Evolutionary conservation across 2,888 invertebrate species (phyloP), one percentile per base, ranked within the genome.

Genomic region (Bellardia pandia): DNA sequence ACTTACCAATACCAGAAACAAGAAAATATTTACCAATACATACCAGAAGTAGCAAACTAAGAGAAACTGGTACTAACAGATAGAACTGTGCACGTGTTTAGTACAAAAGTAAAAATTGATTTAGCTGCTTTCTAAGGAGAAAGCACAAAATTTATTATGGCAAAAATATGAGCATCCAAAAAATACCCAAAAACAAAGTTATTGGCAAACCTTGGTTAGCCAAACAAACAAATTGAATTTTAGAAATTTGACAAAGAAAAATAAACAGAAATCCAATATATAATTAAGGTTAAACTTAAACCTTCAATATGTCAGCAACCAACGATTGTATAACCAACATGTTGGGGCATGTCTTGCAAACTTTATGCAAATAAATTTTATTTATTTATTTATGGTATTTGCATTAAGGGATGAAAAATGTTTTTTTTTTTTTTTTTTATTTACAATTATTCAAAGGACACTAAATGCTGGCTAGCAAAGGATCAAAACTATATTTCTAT

Each of bases 71-170:
- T n/a, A n/a, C n/a, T n/a, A n/a, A n/a, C n/a, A n/a, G n/a, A n/a
- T n/a, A n/a, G n/a, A n/a, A n/a, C n/a, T n/a, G n/a, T n/a, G n/a
- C n/a, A n/a, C n/a, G n/a, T n/a, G n/a, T n/a, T n/a, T n/a, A n/a
- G n/a, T n/a, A 37, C 6, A 33, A 3, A 72, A 56, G 11, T 14
- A 16, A 53, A 78, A 62, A 76, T 76, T 82, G 30, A 64, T 76
- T 62, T 56, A 37, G 23, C 72, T 64, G 8, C 16, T 72, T 62
- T 62, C 8, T 48, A 11, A 14, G 14, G 33, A 74, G 42, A 42
- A 74, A 58, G 40, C 30, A 23, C 23, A 74, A 58, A 71, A 13
- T 62, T 37, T 53, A 37, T 64, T 64, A 42, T 11, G 40, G 8
- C 14, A 8, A 14, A 14, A 42, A 68, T 11, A 45, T 11, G 4